Evolutionary conservation across 2,797 vertebrate species (phyloP).

Genomic region (Cossypha dichroa): DNA sequence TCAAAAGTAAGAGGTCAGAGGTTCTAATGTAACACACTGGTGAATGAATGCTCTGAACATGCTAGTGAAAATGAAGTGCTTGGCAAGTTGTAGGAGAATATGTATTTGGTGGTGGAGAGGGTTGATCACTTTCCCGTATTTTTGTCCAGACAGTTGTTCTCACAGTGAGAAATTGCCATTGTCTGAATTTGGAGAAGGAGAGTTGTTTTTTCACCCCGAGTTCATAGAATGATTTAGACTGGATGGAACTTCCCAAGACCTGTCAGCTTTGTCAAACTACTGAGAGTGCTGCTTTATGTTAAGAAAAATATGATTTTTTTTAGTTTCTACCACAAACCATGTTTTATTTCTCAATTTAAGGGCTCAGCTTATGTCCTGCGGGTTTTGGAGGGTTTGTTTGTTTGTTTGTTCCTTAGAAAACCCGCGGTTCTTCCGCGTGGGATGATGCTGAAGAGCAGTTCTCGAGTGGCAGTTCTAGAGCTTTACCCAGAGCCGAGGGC

Average conservation of each 20-base stretch:
- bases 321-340: neutral
- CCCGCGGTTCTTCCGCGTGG: neutral
- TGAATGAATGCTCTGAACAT: neutral
- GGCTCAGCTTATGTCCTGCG: neutral
- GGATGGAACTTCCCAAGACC: neutral
- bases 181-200: neutral
- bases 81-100: neutral
- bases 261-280: neutral
- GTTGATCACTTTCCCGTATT: neutral
- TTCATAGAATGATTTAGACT: neutral
- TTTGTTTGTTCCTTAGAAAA: neutral
- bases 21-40: neutral
- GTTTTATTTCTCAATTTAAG: neutral
- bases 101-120: neutral
- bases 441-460: neutral
- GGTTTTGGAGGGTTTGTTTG: neutral
- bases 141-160: neutral
- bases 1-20: neutral
- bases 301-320: neutral
- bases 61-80: neutral
- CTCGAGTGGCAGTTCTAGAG: too few relatives aligned
- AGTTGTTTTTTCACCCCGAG: neutral
- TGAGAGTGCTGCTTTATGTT: neutral
- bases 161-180: fast-evolving
- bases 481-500: too few relatives aligned